These are phyloP conservation scores for Microtus montanus DNA, from an alignment of 2,113 vertebrate genomes.

Conservation along the genomic window DNA sequence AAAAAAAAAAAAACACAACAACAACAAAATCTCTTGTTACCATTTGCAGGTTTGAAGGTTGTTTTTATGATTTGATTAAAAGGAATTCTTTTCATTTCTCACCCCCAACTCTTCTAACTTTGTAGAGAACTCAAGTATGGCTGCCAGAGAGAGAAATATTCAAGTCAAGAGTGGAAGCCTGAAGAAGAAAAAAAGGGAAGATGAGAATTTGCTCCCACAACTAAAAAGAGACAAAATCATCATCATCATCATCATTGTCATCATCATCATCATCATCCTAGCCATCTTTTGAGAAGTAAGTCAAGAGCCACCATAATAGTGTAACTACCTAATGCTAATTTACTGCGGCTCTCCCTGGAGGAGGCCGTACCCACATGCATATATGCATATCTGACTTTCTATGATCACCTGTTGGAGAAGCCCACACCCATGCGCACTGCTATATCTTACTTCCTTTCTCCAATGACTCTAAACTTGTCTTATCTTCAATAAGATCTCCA, in stretches of 20 bases:
- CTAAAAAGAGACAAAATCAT: neutral
- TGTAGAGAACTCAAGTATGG: neutral
- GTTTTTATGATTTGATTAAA: neutral
- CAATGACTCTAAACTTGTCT: neutral
- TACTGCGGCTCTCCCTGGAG: neutral
- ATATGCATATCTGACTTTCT: neutral
- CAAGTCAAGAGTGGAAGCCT: neutral
- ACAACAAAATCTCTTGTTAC: neutral
- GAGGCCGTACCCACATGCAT: neutral
- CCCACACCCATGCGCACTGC: neutral
- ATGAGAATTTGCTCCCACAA: neutral
- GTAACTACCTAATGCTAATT: neutral
- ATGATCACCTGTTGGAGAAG: neutral
- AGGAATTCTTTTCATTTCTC: neutral
- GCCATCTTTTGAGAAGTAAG: neutral
- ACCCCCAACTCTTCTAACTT: neutral
- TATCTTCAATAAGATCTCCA: neutral
- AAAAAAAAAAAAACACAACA: too few relatives aligned
- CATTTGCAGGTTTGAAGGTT: neutral
- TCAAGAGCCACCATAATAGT: neutral
- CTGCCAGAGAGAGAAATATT: neutral
- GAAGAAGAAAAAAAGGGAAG: neutral
- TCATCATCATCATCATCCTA: neutral
- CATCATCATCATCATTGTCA: too few relatives aligned
- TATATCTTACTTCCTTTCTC: neutral